Conservation (phyloP, 2,797 vertebrate genomes). For the Prunella strophiata region DNA sequence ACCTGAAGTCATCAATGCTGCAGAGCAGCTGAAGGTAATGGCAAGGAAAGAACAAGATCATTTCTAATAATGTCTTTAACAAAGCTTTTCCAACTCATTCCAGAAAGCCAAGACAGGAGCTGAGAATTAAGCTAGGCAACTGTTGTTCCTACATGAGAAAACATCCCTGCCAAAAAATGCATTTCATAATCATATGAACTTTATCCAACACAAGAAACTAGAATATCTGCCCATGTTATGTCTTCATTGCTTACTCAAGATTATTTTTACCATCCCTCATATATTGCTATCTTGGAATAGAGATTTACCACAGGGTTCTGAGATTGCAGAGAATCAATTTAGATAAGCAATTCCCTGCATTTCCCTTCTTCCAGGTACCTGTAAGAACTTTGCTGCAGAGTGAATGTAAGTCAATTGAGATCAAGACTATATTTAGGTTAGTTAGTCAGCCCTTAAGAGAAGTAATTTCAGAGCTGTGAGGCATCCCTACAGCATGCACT, state of each 20-base stretch:
- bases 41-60: not conserved
- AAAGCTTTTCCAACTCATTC: not conserved
- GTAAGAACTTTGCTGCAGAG: not conserved
- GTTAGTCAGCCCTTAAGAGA: not conserved
- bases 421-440: not conserved
- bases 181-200: not conserved
- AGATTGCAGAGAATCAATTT: not conserved
- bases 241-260: not conserved
- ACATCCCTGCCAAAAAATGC: not conserved
- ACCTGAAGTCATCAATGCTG: not conserved
- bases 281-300: not conserved
- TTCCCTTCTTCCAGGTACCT: not conserved
- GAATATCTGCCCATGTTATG: not conserved
- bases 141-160: not conserved
- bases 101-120: not conserved
- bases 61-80: not conserved
- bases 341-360: not conserved
- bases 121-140: not conserved
- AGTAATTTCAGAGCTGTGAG: not conserved
- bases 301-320: not conserved
- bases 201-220: not conserved
- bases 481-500: not conserved
- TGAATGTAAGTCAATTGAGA: not conserved
- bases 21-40: not conserved
- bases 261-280: not conserved